Percentiles rank a stretch among this genome's conserved stretches.
These are phyloP conservation scores for Drosophila neotestacea DNA, from an alignment of 2,888 invertebrate genomes.

Conservation along the genomic window DNA sequence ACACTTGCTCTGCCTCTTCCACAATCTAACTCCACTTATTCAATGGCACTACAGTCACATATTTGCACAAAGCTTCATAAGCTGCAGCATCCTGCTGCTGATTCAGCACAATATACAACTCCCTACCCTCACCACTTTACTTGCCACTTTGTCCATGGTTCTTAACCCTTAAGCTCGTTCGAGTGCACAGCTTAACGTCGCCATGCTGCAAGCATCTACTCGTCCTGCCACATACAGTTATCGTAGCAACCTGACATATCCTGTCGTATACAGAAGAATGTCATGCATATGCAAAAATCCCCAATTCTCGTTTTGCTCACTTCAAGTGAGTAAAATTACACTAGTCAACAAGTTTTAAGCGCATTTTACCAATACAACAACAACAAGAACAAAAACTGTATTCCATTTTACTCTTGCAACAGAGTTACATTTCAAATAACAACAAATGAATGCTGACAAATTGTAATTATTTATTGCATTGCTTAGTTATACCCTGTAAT, in stretches of 20 bases:
- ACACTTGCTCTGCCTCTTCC: not conserved
- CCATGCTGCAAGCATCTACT: conserved; percentile 48
- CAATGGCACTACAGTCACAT: conserved; percentile 41
- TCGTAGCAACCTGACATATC: conserved; percentile 16
- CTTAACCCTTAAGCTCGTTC: conserved; percentile 52
- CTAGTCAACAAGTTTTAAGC: conserved; percentile 58
- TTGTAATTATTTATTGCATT: not conserved
- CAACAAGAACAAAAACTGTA: not conserved
- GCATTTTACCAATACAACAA: not conserved
- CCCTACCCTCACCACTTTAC: not conserved
- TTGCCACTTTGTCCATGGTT: not conserved
- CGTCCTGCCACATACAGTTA: conserved; percentile 9
- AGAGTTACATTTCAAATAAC: conserved; percentile 3
- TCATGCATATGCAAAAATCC: conserved; percentile 67
- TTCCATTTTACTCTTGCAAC: not conserved
- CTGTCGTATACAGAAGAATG: conserved; percentile 33
- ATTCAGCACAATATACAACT: conserved; percentile 61
- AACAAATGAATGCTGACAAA: not conserved
- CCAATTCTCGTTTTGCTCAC: conserved; percentile 21
- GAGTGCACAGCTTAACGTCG: conserved; percentile 67
- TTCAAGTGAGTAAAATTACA: conserved; percentile 59
- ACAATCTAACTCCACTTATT: conserved; percentile 22
- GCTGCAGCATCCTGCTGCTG: conserved; percentile 54
- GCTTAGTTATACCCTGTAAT: not conserved
- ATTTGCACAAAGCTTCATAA: conserved; percentile 64